These are phyloP conservation scores for Erythrolamprus reginae DNA, from an alignment of 2,113 vertebrate genomes.

Conservation along the genomic window DNA sequence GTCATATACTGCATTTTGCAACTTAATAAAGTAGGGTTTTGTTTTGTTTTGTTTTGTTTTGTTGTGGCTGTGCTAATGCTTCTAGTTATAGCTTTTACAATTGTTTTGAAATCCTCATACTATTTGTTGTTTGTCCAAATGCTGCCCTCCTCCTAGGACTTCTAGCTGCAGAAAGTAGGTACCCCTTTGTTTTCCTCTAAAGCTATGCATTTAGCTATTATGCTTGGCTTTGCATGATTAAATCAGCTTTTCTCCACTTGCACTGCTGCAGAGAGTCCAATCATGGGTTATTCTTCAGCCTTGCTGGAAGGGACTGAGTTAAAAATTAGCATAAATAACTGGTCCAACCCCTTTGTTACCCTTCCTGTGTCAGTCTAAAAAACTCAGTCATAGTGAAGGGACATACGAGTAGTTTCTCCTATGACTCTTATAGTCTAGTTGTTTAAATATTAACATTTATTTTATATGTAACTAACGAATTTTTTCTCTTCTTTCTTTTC, in stretches of 20 bases:
- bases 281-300: too few relatives aligned
- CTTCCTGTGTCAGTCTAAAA: too few relatives aligned
- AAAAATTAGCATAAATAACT: too few relatives aligned
- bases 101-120: constrained; percentile 71
- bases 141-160: constrained; percentile 91
- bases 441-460: too few relatives aligned
- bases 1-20: constrained; percentile 38
- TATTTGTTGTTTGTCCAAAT: constrained; percentile 85
- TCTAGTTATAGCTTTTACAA: constrained; percentile 68
- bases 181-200: constrained; percentile 78
- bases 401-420: too few relatives aligned
- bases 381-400: too few relatives aligned
- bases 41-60: constrained; percentile 22
- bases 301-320: too few relatives aligned
- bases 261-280: too few relatives aligned
- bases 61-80: constrained; percentile 53
- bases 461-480: too few relatives aligned
- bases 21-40: background rate
- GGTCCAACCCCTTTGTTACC: too few relatives aligned
- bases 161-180: constrained; percentile 98
- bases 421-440: too few relatives aligned
- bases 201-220: constrained; percentile 65
- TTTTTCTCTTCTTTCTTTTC: too few relatives aligned
- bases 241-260: constrained; percentile 56
- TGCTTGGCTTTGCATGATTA: constrained; percentile 70